A percentile compares a stretch with the other conserved stretches of the same genome.
Conservation (phyloP, 2,797 vertebrate species). For the Delichon dasypus region DNA sequence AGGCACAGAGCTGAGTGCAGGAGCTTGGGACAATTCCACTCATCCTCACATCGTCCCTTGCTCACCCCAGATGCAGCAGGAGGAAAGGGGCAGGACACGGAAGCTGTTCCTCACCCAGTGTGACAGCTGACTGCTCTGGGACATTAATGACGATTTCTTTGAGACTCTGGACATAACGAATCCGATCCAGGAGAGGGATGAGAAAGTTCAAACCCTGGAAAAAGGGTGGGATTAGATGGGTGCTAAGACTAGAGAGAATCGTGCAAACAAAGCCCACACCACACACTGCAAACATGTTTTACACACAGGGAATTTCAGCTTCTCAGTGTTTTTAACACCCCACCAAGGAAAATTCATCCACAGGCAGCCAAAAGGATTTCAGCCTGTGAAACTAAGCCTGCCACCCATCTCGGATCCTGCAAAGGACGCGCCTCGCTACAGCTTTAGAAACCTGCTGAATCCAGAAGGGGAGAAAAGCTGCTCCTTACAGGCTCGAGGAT, state of each 20-base stretch:
- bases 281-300: accelerated
- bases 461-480: not conserved
- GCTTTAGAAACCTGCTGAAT: conserved; percentile 22
- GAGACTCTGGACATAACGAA: conserved; percentile 94
- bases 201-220: conserved; percentile 93
- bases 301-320: not conserved
- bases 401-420: accelerated
- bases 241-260: not conserved
- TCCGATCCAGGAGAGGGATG: conserved; percentile 89
- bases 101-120: conserved; percentile 81
- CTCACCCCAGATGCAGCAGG: not conserved
- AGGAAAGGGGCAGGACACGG: not conserved
- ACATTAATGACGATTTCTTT: conserved; percentile 98
- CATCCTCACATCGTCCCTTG: not conserved
- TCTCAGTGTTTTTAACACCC: not conserved
- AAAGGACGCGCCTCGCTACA: not conserved
- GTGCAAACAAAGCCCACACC: not conserved
- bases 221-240: not conserved
- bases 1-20: not conserved
- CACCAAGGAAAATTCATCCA: not conserved
- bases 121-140: conserved; percentile 94
- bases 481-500: conserved; percentile 90
- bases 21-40: not conserved
- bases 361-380: not conserved
- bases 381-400: not conserved